phyloP scores from a whole-genome alignment of 2,888 invertebrate genomes.

The Lordiphosa fenestrarum region DNA sequence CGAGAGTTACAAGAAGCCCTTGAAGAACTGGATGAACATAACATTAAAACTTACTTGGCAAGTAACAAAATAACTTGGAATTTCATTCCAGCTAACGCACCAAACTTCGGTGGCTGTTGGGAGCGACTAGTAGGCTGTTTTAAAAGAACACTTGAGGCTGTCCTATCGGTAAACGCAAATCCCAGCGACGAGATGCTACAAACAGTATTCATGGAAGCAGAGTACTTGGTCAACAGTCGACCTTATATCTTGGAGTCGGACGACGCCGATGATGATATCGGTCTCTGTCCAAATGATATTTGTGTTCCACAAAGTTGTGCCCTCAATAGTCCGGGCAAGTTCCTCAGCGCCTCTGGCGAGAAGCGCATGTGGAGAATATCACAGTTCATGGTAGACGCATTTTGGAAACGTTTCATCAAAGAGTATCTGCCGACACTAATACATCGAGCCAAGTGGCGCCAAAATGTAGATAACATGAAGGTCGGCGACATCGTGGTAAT shows the following conservation, averaged over 20 bases:
- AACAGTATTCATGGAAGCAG: slow-evolving; percentile 25
- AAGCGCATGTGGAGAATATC: slow-evolving; percentile 20
- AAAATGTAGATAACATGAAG: neutral
- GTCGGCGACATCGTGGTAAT: slow-evolving; percentile 23
- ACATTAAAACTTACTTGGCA: slow-evolving; percentile 1
- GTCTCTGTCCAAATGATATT: too few relatives aligned
- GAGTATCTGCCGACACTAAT: slow-evolving; percentile 12
- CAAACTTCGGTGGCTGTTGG: slow-evolving; percentile 25
- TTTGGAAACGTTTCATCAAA: slow-evolving; percentile 26
- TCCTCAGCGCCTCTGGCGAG: neutral
- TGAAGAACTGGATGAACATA: too few relatives aligned
- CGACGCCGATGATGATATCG: neutral
- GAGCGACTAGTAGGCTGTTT: slow-evolving; percentile 39
- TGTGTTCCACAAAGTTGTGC: too few relatives aligned
- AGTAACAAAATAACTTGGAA: slow-evolving; percentile 40
- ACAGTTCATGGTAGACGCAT: slow-evolving; percentile 25
- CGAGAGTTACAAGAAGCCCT: too few relatives aligned
- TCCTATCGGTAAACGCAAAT: slow-evolving; percentile 27
- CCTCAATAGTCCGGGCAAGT: too few relatives aligned
- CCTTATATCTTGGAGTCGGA: too few relatives aligned
- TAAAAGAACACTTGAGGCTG: slow-evolving; percentile 33
- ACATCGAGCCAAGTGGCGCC: neutral
- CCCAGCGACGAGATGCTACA: slow-evolving; percentile 41
- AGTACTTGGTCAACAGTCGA: slow-evolving; percentile 23
- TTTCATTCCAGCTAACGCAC: slow-evolving; percentile 45